Evolutionary conservation across 2,888 invertebrate genomes (phyloP).

Genomic region (Lordiphosa andalusiaca): DNA sequence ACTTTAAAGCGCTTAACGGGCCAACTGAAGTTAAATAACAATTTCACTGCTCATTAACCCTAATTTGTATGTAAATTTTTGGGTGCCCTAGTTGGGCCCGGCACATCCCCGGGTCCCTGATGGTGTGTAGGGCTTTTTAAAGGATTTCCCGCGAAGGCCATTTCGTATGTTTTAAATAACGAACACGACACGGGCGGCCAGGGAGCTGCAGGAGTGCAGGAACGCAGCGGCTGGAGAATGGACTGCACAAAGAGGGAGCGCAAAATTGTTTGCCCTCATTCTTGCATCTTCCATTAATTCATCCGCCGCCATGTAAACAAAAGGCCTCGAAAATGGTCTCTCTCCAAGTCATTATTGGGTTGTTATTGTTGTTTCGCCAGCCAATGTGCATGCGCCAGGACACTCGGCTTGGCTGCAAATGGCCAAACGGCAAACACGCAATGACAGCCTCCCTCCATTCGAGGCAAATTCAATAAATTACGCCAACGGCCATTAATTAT

Average conservation of each 20-base stretch:
- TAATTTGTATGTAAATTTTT: constrained; percentile 75
- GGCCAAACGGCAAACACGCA: constrained; percentile 35
- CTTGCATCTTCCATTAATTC: constrained; percentile 62
- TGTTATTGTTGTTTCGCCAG: constrained; percentile 37
- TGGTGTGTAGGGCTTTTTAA: constrained; percentile 42
- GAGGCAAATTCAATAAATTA: constrained; percentile 76
- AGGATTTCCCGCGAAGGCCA: constrained; percentile 45
- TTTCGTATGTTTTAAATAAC: constrained; percentile 63
- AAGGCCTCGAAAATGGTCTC: constrained; percentile 63
- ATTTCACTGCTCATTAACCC: constrained; percentile 78
- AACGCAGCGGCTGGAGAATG: constrained; percentile 14
- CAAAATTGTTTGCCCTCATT: constrained; percentile 31
- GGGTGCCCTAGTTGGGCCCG: constrained; percentile 48
- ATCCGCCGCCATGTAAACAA: constrained; percentile 57
- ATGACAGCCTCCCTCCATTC: constrained; percentile 41
- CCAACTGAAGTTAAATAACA: constrained; percentile 74
- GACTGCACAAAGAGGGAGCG: background rate
- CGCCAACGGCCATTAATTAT: constrained; percentile 71
- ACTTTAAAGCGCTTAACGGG: constrained; percentile 68
- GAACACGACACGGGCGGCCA: constrained; percentile 36
- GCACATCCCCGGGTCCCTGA: constrained; percentile 20
- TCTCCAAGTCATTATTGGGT: constrained; percentile 68
- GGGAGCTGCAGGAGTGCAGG: constrained; percentile 28
- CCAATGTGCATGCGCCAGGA: constrained; percentile 32
- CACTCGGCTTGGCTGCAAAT: constrained; percentile 11